Evolutionary conservation across 2,797 vertebrate genomes (phyloP).

Genomic region (Sebastes diploproa): DNA sequence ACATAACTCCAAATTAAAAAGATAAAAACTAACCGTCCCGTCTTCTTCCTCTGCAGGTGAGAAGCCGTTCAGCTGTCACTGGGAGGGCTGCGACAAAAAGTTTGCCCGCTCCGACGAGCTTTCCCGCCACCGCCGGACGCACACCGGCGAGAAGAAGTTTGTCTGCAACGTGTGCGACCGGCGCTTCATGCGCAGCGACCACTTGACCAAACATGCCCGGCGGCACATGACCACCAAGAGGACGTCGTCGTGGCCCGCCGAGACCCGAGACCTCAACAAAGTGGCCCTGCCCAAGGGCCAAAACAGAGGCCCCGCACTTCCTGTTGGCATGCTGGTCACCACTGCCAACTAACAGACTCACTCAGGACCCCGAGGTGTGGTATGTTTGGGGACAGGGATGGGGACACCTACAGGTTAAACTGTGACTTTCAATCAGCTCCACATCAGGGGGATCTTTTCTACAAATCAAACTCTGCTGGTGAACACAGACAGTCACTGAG

Average conservation of each 20-base stretch:
- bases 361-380: slow-evolving; percentile 56
- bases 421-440: slow-evolving; percentile 27
- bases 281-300: slow-evolving; percentile 73
- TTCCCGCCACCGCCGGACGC: slow-evolving; percentile 94
- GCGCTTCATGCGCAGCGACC: slow-evolving; percentile 98
- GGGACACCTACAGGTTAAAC: not conserved
- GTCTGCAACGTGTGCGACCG: slow-evolving; percentile 91
- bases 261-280: slow-evolving; percentile 84
- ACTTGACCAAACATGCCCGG: slow-evolving; percentile 95
- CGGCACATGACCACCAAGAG: slow-evolving; percentile 92
- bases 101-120: slow-evolving; percentile 98
- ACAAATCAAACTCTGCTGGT: slow-evolving; percentile 15
- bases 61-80: slow-evolving; percentile 96
- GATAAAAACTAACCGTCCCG: not conserved
- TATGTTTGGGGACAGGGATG: not conserved
- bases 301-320: slow-evolving; percentile 54
- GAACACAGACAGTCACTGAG: not conserved
- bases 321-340: slow-evolving; percentile 79
- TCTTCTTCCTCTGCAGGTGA: slow-evolving; percentile 84
- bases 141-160: slow-evolving; percentile 98
- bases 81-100: slow-evolving; percentile 96
- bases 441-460: slow-evolving; percentile 43
- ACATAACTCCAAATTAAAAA: not conserved
- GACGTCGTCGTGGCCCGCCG: slow-evolving; percentile 86
- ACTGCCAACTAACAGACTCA: slow-evolving; percentile 68